Evolutionary conservation across 2,888 invertebrate species (phyloP).

Genomic region (Mythimna vitellina): DNA sequence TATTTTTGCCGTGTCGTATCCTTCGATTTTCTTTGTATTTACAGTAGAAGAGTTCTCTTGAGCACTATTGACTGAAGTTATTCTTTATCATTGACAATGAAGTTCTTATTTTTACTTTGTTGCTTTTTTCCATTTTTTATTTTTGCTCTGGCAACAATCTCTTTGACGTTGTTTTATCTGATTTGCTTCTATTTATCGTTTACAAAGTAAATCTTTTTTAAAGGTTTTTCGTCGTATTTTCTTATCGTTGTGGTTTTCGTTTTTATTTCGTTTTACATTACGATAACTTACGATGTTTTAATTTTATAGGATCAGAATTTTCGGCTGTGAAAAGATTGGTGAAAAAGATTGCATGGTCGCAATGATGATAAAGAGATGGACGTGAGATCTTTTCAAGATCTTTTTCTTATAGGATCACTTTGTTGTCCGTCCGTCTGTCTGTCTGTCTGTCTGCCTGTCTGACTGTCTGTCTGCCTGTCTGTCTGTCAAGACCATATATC

Average conservation of each 20-base stretch:
- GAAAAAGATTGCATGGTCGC: too few species aligned
- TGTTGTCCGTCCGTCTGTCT: too few species aligned
- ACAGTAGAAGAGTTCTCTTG: conserved; percentile 28
- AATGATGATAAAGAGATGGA: too few species aligned
- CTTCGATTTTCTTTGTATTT: conserved; percentile 1
- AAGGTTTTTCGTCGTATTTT: not conserved
- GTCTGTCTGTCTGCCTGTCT: too few species aligned
- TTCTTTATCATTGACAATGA: conserved; percentile 29
- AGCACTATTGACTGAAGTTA: conserved; percentile 32
- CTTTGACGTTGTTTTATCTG: conserved; percentile 3
- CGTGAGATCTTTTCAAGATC: too few species aligned
- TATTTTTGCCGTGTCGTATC: not conserved
- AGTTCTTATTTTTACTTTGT: conserved; percentile 17
- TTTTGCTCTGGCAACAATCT: not conserved
- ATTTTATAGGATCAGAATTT: too few species aligned
- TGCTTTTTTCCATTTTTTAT: conserved; percentile 10
- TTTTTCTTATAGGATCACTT: too few species aligned
- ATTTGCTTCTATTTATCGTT: not conserved
- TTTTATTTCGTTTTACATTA: too few species aligned
- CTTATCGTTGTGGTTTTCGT: not conserved
- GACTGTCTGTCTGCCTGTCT: too few species aligned
- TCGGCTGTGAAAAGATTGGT: too few species aligned
- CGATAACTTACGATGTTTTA: too few species aligned
- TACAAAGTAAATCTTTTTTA: not conserved
- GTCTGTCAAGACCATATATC: too few species aligned